Percentiles rank a stretch among this genome's conserved stretches.
phyloP scores from a whole-genome alignment of 2,797 vertebrate species.

The Helicolenus hilgendorfi region DNA sequence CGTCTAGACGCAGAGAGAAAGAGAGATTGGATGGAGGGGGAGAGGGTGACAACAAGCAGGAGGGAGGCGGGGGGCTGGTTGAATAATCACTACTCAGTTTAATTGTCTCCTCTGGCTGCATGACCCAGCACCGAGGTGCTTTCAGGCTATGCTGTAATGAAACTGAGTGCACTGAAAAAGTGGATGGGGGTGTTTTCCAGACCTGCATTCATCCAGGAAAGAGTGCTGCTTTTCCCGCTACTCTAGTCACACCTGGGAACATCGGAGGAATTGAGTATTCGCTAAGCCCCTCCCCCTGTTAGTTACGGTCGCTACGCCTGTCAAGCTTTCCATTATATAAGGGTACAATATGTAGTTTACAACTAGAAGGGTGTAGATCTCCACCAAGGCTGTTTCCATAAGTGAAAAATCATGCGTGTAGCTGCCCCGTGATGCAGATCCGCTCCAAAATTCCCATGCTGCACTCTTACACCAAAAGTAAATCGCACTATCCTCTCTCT shows the following conservation, averaged over 20 bases:
- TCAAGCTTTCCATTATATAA: background rate
- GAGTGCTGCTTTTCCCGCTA: background rate
- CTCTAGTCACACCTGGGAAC: conserved; percentile 1
- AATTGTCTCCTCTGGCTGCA: conserved; percentile 60
- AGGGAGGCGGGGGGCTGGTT: conserved; percentile 29
- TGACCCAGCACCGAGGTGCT: conserved; percentile 25
- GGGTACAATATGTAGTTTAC: background rate
- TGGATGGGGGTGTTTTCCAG: conserved; percentile 26
- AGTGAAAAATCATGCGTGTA: too few species aligned
- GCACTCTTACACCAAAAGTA: too few species aligned
- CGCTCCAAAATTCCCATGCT: too few species aligned
- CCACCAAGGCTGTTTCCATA: too few species aligned
- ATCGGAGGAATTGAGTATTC: background rate
- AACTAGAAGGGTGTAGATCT: background rate
- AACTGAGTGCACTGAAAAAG: conserved; percentile 53
- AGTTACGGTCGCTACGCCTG: background rate
- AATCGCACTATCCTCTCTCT: too few species aligned
- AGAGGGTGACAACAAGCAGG: conserved; percentile 6
- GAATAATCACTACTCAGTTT: conserved; percentile 81
- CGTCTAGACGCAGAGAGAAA: conserved; percentile 69
- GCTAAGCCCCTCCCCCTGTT: background rate
- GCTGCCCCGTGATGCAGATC: too few species aligned
- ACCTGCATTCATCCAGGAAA: conserved; percentile 6
- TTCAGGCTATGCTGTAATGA: conserved; percentile 51
- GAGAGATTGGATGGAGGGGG: background rate